A percentile compares a stretch with the other conserved stretches of the same genome.
phyloP scores from a whole-genome alignment of 1,140 invertebrate genomes.

The Maniola jurtina region DNA sequence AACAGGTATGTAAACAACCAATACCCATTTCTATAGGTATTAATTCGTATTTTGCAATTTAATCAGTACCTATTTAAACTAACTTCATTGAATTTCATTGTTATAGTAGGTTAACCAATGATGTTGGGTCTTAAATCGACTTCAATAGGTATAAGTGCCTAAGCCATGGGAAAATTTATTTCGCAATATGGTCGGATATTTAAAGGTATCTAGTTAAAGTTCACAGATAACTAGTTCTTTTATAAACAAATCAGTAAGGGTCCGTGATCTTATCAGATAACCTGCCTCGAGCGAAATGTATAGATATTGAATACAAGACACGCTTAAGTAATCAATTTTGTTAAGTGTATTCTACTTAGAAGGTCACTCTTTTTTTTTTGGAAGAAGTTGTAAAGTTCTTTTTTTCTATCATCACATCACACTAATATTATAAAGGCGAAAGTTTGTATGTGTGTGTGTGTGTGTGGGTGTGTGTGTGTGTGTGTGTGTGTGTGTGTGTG shows the following conservation, averaged over 20 bases:
- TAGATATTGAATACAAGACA: not conserved
- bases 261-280: slow-evolving; percentile 13
- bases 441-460: too few species aligned
- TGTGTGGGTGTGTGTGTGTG: too few species aligned
- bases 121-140: not conserved
- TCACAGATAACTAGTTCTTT: slow-evolving; percentile 15
- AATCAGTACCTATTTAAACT: too few species aligned
- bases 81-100: not conserved
- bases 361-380: too few species aligned
- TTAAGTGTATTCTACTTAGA: not conserved
- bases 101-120: not conserved
- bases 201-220: slow-evolving; percentile 5
- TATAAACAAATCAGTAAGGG: slow-evolving; percentile 14
- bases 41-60: too few species aligned
- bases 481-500: too few species aligned
- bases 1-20: too few species aligned
- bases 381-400: too few species aligned
- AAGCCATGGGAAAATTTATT: slow-evolving; percentile 14
- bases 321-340: slow-evolving; percentile 2
- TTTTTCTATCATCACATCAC: too few species aligned
- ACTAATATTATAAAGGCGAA: too few species aligned
- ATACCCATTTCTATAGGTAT: too few species aligned
- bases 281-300: not conserved
- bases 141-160: not conserved
- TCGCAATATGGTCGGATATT: not conserved